These are phyloP conservation scores for Sterrhoptilus dennistouni DNA, from an alignment of 2,113 vertebrate species.

Conservation along the genomic window DNA sequence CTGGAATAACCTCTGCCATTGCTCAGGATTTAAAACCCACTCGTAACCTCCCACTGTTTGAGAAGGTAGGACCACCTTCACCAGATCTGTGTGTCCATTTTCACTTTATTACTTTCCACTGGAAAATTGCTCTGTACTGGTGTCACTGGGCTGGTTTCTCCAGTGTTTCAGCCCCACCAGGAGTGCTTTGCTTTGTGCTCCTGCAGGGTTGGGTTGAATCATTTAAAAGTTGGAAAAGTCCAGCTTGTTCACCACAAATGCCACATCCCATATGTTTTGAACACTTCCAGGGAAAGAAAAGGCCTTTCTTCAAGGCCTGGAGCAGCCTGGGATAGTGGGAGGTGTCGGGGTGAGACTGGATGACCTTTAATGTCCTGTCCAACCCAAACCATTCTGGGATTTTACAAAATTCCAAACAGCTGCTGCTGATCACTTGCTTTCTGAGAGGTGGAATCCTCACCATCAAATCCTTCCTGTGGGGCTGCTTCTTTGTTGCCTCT, in stretches of 20 bases:
- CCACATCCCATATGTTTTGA: neutral
- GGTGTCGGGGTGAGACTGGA: neutral
- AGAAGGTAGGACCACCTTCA: too few species aligned
- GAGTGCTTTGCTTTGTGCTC: neutral
- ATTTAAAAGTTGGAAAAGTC: neutral
- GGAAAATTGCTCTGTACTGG: neutral
- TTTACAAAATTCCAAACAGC: neutral
- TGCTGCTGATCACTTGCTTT: neutral
- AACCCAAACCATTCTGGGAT: neutral
- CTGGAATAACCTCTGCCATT: neutral
- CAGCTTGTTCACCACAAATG: neutral
- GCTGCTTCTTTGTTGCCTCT: neutral
- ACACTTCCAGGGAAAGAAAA: neutral
- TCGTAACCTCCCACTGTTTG: accelerated
- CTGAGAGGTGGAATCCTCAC: neutral
- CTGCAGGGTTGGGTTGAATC: neutral
- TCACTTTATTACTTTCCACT: neutral
- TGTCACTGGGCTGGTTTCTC: neutral
- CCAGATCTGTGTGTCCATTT: accelerated
- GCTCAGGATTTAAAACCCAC: neutral
- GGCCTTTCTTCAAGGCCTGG: neutral
- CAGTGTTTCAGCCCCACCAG: neutral
- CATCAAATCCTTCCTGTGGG: neutral
- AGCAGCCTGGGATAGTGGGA: neutral
- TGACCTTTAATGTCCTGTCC: neutral